phyloP scores from a whole-genome alignment of 2,113 vertebrate genomes.

The Nyctereutes procyonoides region DNA sequence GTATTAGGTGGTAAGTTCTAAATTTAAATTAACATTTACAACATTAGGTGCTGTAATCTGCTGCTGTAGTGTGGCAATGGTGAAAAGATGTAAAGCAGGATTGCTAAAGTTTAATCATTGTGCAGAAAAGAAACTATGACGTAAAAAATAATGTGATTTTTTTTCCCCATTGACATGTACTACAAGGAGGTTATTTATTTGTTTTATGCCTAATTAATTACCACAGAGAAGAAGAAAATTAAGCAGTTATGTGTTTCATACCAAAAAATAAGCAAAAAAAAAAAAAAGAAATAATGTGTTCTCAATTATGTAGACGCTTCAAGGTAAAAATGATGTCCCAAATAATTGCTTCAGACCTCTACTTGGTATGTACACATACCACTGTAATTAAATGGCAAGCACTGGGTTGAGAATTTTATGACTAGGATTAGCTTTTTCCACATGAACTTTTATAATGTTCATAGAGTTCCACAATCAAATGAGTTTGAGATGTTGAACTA shows the following conservation, averaged over 20 bases:
- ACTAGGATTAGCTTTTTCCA: neutral
- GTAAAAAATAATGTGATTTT: constrained; percentile 25
- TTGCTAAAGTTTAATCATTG: neutral
- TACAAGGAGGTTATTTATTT: neutral
- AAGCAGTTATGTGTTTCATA: constrained; percentile 7
- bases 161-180: neutral
- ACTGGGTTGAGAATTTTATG: neutral
- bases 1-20: neutral
- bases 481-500: constrained; percentile 28
- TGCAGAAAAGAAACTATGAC: neutral
- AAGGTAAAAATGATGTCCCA: neutral
- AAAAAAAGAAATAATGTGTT: neutral
- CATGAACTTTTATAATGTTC: neutral
- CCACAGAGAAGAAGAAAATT: neutral
- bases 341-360: neutral
- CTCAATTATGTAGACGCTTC: neutral
- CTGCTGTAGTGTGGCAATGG: neutral
- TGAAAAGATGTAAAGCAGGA: neutral
- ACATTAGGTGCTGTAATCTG: neutral
- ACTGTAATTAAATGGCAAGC: constrained; percentile 3
- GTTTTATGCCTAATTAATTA: constrained; percentile 6
- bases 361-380: neutral
- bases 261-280: constrained; percentile 24
- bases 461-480: neutral
- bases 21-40: constrained; percentile 6